Conservation (phyloP, 2,113 vertebrate species). For the Etia nguti region DNA sequence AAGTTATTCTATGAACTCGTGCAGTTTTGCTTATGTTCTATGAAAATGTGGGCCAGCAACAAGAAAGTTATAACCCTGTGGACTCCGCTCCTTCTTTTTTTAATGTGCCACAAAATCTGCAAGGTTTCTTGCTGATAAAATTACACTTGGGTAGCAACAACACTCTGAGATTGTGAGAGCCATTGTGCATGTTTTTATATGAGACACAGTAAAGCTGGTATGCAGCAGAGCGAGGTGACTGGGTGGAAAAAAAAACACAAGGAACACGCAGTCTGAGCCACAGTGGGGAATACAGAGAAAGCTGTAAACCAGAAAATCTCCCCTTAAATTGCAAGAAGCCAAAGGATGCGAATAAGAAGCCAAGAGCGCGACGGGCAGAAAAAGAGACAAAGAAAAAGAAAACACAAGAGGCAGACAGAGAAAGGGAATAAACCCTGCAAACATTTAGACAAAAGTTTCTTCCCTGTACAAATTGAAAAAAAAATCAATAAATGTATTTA, state of each 20-base stretch:
- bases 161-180: background rate
- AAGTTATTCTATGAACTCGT: background rate
- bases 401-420: background rate
- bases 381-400: background rate
- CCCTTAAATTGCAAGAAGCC: conserved; percentile 29
- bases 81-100: background rate
- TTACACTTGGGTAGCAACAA: background rate
- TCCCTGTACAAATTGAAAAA: background rate
- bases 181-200: conserved; percentile 38
- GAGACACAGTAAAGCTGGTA: conserved; percentile 46
- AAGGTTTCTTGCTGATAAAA: conserved; percentile 17
- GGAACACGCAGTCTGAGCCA: conserved; percentile 15
- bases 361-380: background rate
- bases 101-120: background rate
- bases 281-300: conserved; percentile 8
- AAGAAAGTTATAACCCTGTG: background rate
- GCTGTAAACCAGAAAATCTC: conserved; percentile 49
- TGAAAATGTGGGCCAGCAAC: background rate
- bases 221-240: conserved; percentile 21
- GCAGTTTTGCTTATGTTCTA: background rate
- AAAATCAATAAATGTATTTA: background rate
- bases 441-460: background rate
- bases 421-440: background rate
- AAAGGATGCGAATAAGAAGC: background rate
- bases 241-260: conserved; percentile 36